phyloP scores from a whole-genome alignment of 1,140 invertebrate genomes.

The Pemphigus obesinymphae region DNA sequence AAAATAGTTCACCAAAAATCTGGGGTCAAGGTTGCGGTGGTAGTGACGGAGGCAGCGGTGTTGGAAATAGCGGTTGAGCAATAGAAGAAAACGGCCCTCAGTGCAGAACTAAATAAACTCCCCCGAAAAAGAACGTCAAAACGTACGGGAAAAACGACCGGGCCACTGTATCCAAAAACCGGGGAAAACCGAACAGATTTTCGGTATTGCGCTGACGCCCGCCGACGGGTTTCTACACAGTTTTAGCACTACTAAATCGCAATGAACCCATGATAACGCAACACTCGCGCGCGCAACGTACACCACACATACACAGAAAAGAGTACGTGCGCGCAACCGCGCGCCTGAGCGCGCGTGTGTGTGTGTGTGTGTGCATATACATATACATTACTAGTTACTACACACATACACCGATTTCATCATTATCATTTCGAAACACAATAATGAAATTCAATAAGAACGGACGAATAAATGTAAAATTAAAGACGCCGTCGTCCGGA shows the following conservation, averaged over 20 bases:
- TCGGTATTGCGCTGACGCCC: neutral
- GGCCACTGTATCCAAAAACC: too few species aligned
- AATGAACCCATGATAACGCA: slow-evolving; percentile 23
- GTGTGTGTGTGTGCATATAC: neutral
- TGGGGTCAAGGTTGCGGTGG: slow-evolving; percentile 14
- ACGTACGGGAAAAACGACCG: too few species aligned
- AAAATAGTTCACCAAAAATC: slow-evolving; percentile 31
- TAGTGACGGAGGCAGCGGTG: neutral
- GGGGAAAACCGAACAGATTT: neutral
- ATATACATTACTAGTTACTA: too few species aligned
- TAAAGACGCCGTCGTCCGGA: neutral
- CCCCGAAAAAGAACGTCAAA: too few species aligned
- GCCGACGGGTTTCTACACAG: slow-evolving; percentile 1
- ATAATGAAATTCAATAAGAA: slow-evolving; percentile 30
- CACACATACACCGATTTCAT: slow-evolving; percentile 19
- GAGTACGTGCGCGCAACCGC: too few species aligned
- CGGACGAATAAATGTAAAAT: neutral
- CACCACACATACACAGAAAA: neutral
- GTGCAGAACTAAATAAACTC: too few species aligned
- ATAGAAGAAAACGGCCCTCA: neutral
- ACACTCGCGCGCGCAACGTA: neutral
- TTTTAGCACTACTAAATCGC: neutral
- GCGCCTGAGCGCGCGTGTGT: neutral
- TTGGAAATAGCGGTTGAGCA: neutral
- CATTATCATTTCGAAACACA: slow-evolving; percentile 28